These are phyloP conservation scores for Mesochorus sp. DNA, from an alignment of 2,888 invertebrate species.

Conservation along the genomic window DNA sequence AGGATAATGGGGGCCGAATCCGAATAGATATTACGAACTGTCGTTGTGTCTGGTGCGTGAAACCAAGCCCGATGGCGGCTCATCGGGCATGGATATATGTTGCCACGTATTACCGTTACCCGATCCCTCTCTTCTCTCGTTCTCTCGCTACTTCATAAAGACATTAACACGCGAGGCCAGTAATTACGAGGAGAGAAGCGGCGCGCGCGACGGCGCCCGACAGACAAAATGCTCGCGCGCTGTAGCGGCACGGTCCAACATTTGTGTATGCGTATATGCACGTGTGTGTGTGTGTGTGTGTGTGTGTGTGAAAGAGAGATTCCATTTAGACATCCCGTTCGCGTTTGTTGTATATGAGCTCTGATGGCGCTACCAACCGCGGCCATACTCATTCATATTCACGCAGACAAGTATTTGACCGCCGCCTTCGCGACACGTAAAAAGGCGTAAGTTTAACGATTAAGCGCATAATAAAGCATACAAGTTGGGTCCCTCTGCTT, in stretches of 20 bases:
- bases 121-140: slow-evolving; percentile 47
- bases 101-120: slow-evolving; percentile 62
- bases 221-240: slow-evolving; percentile 55
- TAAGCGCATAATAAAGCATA: neutral
- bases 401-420: neutral
- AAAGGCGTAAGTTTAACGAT: neutral
- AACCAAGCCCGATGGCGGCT: slow-evolving; percentile 31
- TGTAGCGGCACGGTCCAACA: slow-evolving; percentile 27
- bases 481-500: neutral
- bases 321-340: slow-evolving; percentile 2
- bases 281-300: neutral
- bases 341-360: neutral
- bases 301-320: neutral
- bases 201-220: slow-evolving; percentile 41
- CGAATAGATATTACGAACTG: neutral
- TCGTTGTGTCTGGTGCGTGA: neutral
- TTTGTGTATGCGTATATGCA: neutral
- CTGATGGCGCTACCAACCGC: slow-evolving; percentile 1
- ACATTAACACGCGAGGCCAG: slow-evolving; percentile 74
- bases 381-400: neutral
- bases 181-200: slow-evolving; percentile 66
- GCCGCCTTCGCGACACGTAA: neutral
- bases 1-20: slow-evolving; percentile 1
- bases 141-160: slow-evolving; percentile 69
- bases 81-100: neutral